Percentiles rank a stretch among this genome's conserved stretches.
Evolutionary conservation across 2,797 vertebrate species (phyloP).

Genomic region (Momotus momota): DNA sequence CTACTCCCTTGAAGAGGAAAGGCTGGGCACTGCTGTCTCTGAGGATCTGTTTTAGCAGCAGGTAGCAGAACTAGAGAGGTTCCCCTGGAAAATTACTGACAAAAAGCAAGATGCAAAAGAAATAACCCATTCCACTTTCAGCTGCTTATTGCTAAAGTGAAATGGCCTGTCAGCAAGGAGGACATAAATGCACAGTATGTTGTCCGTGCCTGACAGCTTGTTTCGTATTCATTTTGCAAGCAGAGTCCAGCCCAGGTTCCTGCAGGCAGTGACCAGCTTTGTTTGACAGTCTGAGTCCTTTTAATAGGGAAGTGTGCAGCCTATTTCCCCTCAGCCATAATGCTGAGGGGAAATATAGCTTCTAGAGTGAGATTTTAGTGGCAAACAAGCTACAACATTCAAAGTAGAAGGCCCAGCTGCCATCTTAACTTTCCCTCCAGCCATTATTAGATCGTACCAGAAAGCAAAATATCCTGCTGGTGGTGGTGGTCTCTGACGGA

Average conservation of each 20-base stretch:
- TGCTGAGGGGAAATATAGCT: not conserved
- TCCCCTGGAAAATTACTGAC: not conserved
- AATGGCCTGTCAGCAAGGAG: not conserved
- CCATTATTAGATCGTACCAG: not conserved
- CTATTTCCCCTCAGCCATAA: not conserved
- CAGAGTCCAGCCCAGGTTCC: not conserved
- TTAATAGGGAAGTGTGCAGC: not conserved
- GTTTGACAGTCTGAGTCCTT: not conserved
- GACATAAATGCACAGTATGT: not conserved
- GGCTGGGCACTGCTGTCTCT: not conserved
- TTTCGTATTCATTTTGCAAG: not conserved
- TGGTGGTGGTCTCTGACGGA: not conserved
- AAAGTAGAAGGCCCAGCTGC: not conserved
- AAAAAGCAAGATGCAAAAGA: not conserved
- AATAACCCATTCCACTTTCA: not conserved
- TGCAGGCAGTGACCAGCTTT: not conserved
- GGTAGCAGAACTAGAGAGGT: not conserved
- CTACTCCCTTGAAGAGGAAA: not conserved
- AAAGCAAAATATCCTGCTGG: not conserved
- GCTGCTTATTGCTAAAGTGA: not conserved
- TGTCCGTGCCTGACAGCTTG: not conserved
- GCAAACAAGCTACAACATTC: not conserved
- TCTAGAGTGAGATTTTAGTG: not conserved
- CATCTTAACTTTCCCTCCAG: not conserved
- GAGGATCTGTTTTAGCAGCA: not conserved